Evolutionary conservation across 2,888 invertebrate genomes (phyloP), one percentile per base, ranked within the genome.

Genomic region (Molanna angustata): DNA sequence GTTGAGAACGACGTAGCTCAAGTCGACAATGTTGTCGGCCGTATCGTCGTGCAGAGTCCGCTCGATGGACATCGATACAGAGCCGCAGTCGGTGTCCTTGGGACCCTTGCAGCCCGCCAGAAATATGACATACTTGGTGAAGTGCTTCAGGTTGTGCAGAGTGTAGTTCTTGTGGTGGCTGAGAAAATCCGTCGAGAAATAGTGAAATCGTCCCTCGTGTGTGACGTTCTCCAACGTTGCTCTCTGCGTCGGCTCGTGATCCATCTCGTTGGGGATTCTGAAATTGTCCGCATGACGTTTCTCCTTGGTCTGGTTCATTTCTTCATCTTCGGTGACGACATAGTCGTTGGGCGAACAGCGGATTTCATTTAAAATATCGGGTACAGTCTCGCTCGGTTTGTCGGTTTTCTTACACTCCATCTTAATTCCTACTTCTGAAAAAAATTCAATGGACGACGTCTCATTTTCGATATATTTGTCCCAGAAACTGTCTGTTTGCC

Each of bases 81-180:
- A 63, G 58, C 82, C 76, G 62, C 82, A 82, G 21, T 71, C 71
- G 32, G 65, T 52, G 61, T 69, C 71, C 61, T 66, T 65, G 59
- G 22, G 37, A 17, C 56, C 54, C 19, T 80, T 76, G 60, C 86
- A 87, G 0, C 83, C 84, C 7, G 74, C 71, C 17, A 87, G 66
- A 43, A 79, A 76, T 42, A 87, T 71, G 0, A 76, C 70, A 61
- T 88, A 86, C 35, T 74, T 64, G 0, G 78, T 76, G 61, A 73
- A 86, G 56, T 82, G 82, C 14, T 69, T 67, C 37, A 87, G 66
- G n/a, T 74, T 65, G 0, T 62, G 59, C 2, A 80, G 44, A 1
- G 58, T 61, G 22, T 33, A 50, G 19, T 58, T 44, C 14, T 32
- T 48, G 9, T 49, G 20, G 1, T 42, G 49, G 33, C 22, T 56